phyloP scores from a whole-genome alignment of 2,113 vertebrate genomes.

The Axis porcinus region DNA sequence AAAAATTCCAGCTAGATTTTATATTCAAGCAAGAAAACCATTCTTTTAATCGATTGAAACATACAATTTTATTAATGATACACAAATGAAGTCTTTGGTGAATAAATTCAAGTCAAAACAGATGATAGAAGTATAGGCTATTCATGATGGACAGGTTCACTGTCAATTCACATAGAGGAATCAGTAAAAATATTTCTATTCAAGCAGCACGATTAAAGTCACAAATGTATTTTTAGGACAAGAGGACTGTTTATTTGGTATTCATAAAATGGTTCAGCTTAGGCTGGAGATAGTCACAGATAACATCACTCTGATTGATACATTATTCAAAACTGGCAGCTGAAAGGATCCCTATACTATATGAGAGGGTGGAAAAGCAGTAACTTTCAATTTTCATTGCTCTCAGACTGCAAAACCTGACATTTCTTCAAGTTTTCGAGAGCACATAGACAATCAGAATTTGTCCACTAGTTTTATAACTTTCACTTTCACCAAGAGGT shows the following conservation, averaged over 20 bases:
- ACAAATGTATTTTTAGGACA: conserved; percentile 60
- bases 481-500: conserved; percentile 74
- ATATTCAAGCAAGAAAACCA: conserved; percentile 17
- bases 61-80: conserved; percentile 68
- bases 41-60: conserved; percentile 37
- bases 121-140: conserved; percentile 49
- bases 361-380: conserved; percentile 19
- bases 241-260: conserved; percentile 64
- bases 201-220: conserved; percentile 54
- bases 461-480: conserved; percentile 73
- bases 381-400: conserved; percentile 34
- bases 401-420: conserved; percentile 34
- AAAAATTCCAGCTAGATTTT: background rate
- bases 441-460: conserved; percentile 57
- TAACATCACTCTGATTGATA: conserved; percentile 56
- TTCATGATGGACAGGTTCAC: conserved; percentile 29
- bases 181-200: conserved; percentile 53
- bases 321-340: conserved; percentile 58
- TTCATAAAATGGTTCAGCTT: conserved; percentile 62
- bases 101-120: conserved; percentile 69
- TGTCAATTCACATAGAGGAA: conserved; percentile 56
- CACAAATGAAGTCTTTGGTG: conserved; percentile 68
- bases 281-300: conserved; percentile 60
- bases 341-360: conserved; percentile 46
- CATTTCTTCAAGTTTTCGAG: background rate